Evolutionary conservation across 2,113 vertebrate genomes (phyloP), one percentile per base, ranked within the genome.

Genomic region (Anhinga anhinga): DNA sequence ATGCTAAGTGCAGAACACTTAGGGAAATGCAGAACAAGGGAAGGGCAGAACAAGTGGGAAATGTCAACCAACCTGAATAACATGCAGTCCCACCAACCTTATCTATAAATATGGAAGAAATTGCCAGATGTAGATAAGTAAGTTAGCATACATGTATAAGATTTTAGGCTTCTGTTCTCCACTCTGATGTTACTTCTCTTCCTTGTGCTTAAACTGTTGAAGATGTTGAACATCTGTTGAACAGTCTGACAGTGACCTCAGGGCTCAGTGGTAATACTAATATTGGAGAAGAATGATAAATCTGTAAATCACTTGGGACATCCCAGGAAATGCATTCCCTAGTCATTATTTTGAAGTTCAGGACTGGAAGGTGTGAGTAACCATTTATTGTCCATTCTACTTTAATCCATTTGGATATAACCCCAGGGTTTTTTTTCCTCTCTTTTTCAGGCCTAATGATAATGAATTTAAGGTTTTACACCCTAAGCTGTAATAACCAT

Each of bases 391-490:
- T 38, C 56, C 45, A 52, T 87, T 84, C 42, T 63, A 23, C 26
- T 87, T 81, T 23, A 90, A 90, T 70, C 26, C 47, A 55, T 81
- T 78, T 63, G 27, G 26, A 58, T 70, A 74, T 42, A 84, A 88
- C 19, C 32, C 66, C 70, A 45, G 50, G 63, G 1, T 5, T 53
- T 65, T 49, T 74, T 26, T 25, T 22, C 4, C 56, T 66, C n/a
- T 85, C 34, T 88, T 71, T 89, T 86, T 82, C 58, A 77, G 21
- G 62, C 17, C 25, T 80, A 83, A 66, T 77, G 71, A 50, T 92
- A 87, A 93, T 91, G 72, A 81, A 83, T 94, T 77, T 67, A 77
- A 94, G 30, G 44, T 81, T 95, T 93, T 93, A 32, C 34, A 63
- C 76, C 66, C n/a, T 86, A 70, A 95, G 25, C 27, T 86, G 14